These are phyloP conservation scores for Aphaenogaster ashmeadi DNA, from an alignment of 1,140 invertebrate genomes.

Conservation along the genomic window DNA sequence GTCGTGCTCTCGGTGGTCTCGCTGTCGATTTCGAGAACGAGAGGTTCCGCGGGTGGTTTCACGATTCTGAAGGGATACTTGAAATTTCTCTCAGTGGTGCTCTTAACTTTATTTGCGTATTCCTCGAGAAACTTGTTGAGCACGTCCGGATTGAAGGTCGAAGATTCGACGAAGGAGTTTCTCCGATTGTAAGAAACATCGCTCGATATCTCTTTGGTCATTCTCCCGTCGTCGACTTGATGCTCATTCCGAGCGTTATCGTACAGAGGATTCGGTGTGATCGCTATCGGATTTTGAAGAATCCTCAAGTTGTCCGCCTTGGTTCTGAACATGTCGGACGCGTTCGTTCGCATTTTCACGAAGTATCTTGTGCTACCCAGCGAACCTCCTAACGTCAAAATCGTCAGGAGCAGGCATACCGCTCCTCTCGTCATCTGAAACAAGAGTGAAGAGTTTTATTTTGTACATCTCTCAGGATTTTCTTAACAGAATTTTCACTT, in stretches of 20 bases:
- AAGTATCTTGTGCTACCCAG: constrained; percentile 75
- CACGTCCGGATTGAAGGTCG: constrained; percentile 86
- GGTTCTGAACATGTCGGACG: constrained; percentile 70
- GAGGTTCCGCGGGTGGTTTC: constrained; percentile 85
- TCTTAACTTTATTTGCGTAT: constrained; percentile 88
- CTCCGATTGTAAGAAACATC: constrained; percentile 59
- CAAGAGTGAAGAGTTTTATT: constrained; percentile 10
- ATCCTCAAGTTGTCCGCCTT: constrained; percentile 65
- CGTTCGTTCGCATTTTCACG: constrained; percentile 72
- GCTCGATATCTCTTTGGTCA: constrained; percentile 61
- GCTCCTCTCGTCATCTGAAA: constrained; percentile 81
- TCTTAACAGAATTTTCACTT: not conserved
- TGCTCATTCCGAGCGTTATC: not conserved
- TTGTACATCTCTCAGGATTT: not conserved
- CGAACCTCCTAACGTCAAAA: constrained; percentile 65
- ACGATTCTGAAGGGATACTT: constrained; percentile 86
- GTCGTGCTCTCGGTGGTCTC: constrained; percentile 81
- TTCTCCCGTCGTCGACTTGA: constrained; percentile 56
- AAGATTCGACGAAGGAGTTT: constrained; percentile 81
- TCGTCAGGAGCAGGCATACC: constrained; percentile 73
- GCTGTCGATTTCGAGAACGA: constrained; percentile 84
- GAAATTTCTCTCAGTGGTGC: constrained; percentile 80
- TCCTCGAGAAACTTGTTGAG: constrained; percentile 88
- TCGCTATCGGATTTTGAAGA: constrained; percentile 62
- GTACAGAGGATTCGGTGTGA: constrained; percentile 61